A percentile compares a stretch with the other conserved stretches of the same genome.
phyloP scores from a whole-genome alignment of 2,888 invertebrate genomes.

The Lycaena phlaeas region DNA sequence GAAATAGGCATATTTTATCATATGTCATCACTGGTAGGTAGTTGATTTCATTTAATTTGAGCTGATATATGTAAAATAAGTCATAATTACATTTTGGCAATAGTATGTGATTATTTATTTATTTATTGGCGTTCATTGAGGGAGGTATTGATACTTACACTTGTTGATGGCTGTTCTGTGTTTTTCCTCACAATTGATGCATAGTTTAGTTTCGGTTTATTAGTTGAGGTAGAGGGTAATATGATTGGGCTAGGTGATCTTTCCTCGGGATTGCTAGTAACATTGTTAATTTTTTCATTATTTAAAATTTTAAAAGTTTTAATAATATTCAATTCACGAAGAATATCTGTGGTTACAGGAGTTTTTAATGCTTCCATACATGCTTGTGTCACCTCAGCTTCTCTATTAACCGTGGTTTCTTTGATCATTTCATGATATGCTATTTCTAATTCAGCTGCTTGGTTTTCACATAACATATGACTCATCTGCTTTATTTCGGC shows the following conservation, averaged over 20 bases:
- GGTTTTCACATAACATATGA: constrained; percentile 51
- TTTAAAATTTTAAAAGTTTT: constrained; percentile 33
- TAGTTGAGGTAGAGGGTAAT: constrained; percentile 29
- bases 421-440: constrained; percentile 40
- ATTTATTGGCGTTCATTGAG: no score
- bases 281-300: constrained; percentile 29
- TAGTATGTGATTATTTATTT: no score
- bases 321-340: constrained; percentile 39
- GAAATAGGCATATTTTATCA: no score
- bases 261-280: constrained; percentile 32
- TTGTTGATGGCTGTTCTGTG: constrained; percentile 39
- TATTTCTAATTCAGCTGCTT: constrained; percentile 39
- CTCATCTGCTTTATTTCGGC: constrained; percentile 63
- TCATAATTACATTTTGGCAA: no score
- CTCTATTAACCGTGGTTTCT: constrained; percentile 39
- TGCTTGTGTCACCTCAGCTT: constrained; percentile 54
- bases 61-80: no score
- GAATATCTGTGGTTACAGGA: constrained; percentile 39
- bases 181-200: constrained; percentile 47
- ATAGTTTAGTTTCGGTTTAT: constrained; percentile 42
- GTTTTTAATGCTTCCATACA: constrained; percentile 51
- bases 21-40: no score
- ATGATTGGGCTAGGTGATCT: constrained; percentile 37
- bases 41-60: no score
- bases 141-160: constrained; percentile 46